A percentile compares a stretch with the other conserved stretches of the same genome.
Evolutionary conservation across 2,113 vertebrate genomes (phyloP).

Genomic region (Ictalurus punctatus): DNA sequence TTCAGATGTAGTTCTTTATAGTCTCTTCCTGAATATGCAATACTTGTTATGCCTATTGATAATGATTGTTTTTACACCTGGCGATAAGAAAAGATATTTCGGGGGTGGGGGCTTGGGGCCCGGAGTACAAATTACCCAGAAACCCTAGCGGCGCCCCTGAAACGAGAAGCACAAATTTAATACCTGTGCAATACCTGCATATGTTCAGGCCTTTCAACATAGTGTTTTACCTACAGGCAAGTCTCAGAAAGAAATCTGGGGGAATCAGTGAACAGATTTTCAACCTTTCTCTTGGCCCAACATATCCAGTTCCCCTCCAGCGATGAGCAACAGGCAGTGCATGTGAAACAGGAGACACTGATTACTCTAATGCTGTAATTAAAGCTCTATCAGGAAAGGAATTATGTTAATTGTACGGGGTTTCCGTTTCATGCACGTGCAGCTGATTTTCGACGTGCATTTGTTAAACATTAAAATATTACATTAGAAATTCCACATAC

Average conservation of each 20-base stretch:
- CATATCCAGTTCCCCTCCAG: too few species aligned
- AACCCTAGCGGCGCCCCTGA: too few species aligned
- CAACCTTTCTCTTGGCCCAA: background rate
- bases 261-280: background rate
- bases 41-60: too few species aligned
- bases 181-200: background rate
- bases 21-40: too few species aligned
- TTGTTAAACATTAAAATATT: background rate
- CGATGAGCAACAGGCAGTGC: background rate
- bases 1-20: too few species aligned
- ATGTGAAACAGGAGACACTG: conserved; percentile 7
- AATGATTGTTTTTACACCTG: too few species aligned
- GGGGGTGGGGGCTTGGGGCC: too few species aligned
- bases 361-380: background rate
- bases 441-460: background rate
- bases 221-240: background rate
- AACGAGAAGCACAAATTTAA: background rate
- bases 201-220: background rate
- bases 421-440: background rate
- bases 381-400: background rate
- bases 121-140: too few species aligned
- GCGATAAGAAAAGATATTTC: too few species aligned
- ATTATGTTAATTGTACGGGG: background rate
- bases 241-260: background rate
- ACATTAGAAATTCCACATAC: background rate